Evolutionary conservation across 1,140 invertebrate genomes (phyloP).

Genomic region (Phymastichus coffea): DNA sequence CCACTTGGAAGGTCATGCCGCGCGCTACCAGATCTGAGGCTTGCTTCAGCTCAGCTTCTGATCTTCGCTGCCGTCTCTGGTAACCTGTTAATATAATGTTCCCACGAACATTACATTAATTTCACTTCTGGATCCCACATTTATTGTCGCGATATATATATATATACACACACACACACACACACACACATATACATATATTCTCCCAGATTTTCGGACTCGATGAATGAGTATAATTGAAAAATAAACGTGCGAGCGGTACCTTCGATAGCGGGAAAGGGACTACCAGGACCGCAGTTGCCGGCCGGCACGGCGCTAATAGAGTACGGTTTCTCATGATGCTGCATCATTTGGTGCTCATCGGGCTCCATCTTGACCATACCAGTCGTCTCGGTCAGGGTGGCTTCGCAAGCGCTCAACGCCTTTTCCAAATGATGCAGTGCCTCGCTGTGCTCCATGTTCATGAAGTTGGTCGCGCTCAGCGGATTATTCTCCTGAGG

Average conservation of each 20-base stretch:
- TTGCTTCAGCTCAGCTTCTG: slow-evolving; percentile 72
- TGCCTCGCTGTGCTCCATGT: slow-evolving; percentile 53
- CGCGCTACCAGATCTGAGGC: slow-evolving; percentile 77
- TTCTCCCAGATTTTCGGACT: neutral
- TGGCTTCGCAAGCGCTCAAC: slow-evolving; percentile 52
- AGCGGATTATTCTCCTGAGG: slow-evolving; percentile 23
- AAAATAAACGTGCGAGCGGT: slow-evolving; percentile 6
- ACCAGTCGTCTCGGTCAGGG: slow-evolving; percentile 50
- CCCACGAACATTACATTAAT: neutral
- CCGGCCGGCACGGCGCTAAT: slow-evolving; percentile 52
- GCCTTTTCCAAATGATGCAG: slow-evolving; percentile 54
- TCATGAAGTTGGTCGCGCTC: slow-evolving; percentile 46
- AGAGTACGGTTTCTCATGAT: slow-evolving; percentile 51
- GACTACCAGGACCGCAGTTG: slow-evolving; percentile 51
- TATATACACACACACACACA: no score
- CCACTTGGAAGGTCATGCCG: slow-evolving; percentile 79
- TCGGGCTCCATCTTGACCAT: slow-evolving; percentile 56
- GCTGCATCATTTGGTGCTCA: slow-evolving; percentile 48
- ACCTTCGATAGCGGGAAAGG: slow-evolving; percentile 56
- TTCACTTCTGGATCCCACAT: neutral
- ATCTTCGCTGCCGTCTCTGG: slow-evolving; percentile 63
- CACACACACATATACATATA: no score
- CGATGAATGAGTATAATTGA: neutral
- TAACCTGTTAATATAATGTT: slow-evolving; percentile 43
- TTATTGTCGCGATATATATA: neutral